These are phyloP conservation scores for Macropis europaea DNA, from an alignment of 2,888 invertebrate species.

Conservation along the genomic window DNA sequence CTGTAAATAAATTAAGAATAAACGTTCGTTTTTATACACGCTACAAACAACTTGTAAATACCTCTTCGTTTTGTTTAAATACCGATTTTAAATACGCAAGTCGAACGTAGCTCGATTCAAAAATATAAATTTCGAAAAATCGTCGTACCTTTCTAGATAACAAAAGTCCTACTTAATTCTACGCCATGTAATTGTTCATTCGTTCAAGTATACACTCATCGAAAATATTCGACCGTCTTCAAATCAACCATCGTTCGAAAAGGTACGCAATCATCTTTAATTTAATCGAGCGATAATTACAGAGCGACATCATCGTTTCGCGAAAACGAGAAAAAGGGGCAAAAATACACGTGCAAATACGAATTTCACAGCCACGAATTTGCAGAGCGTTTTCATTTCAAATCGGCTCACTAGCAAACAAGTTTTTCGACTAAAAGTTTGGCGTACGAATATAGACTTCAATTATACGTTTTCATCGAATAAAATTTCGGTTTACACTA, in stretches of 20 bases:
- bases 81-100: neutral
- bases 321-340: constrained; percentile 24
- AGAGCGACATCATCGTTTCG: neutral
- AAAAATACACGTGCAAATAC: constrained; percentile 35
- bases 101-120: neutral
- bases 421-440: neutral
- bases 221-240: neutral
- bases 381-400: constrained; percentile 12
- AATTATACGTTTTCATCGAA: neutral
- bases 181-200: neutral
- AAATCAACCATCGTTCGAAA: neutral
- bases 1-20: neutral
- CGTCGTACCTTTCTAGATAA: neutral
- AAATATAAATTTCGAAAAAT: neutral
- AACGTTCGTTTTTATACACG: neutral
- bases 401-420: constrained; percentile 1
- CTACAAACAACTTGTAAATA: constrained; percentile 5
- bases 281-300: neutral
- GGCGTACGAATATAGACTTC: neutral
- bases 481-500: neutral
- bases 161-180: constrained; percentile 2
- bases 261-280: neutral
- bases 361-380: constrained; percentile 54
- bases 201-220: neutral
- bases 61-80: neutral